These are phyloP conservation scores for Myotis lucifugus DNA, from an alignment of 2,113 vertebrate genomes.

Conservation along the genomic window DNA sequence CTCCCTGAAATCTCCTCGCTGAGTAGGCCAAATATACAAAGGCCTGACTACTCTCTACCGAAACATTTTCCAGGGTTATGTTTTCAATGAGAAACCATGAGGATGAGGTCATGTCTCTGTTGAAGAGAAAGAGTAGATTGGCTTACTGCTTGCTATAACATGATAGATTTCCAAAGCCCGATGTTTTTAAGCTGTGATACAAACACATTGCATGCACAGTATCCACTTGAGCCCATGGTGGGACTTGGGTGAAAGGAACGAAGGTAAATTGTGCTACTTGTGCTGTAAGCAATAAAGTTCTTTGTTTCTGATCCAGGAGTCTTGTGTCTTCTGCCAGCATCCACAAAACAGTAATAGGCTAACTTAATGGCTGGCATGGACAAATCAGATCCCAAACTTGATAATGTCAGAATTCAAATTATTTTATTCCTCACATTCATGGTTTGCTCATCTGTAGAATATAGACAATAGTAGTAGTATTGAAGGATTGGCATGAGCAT, in stretches of 20 bases:
- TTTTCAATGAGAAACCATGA: not conserved
- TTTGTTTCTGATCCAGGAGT: not conserved
- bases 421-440: not conserved
- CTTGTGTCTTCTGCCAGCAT: not conserved
- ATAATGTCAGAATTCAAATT: not conserved
- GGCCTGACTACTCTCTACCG: no score
- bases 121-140: not conserved
- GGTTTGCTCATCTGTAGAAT: not conserved
- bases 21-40: not conserved
- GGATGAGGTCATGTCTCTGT: not conserved
- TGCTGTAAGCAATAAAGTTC: not conserved
- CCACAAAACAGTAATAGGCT: not conserved
- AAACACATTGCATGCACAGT: not conserved
- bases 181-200: not conserved
- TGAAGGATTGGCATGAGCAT: not conserved
- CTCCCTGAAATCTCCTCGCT: not conserved
- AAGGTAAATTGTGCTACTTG: not conserved
- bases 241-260: not conserved
- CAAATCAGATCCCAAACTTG: not conserved
- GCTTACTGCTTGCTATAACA: not conserved
- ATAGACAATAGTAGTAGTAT: not conserved
- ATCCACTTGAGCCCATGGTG: not conserved
- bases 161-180: not conserved
- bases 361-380: not conserved
- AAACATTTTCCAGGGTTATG: not conserved